Percentiles rank a stretch among this genome's conserved stretches.
Evolutionary conservation across 2,888 invertebrate species (phyloP).

Genomic region (Trichopoda pennipes): DNA sequence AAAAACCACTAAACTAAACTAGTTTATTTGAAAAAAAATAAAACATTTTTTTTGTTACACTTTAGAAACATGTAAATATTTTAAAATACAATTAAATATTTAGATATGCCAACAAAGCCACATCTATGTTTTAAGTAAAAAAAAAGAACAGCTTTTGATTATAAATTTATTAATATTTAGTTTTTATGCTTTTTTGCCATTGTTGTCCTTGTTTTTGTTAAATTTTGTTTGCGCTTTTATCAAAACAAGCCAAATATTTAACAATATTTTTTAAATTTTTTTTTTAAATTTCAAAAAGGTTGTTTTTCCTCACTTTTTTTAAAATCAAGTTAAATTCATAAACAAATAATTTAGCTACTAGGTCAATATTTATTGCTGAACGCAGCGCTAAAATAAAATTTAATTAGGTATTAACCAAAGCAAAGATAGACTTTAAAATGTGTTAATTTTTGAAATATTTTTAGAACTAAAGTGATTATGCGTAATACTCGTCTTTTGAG

Average conservation of each 20-base stretch:
- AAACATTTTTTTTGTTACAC: background rate
- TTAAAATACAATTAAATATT: constrained; percentile 37
- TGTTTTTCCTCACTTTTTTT: too few relatives aligned
- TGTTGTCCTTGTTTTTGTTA: background rate
- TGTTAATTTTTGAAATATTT: too few relatives aligned
- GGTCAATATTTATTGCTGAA: too few relatives aligned
- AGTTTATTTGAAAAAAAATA: background rate
- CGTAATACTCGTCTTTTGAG: too few relatives aligned
- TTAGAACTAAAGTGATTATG: too few relatives aligned
- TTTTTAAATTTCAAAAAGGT: too few relatives aligned
- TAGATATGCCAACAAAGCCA: constrained; percentile 34
- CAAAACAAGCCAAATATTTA: constrained; percentile 15
- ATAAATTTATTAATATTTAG: constrained; percentile 36
- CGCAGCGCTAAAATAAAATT: too few relatives aligned
- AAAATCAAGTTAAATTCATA: too few relatives aligned
- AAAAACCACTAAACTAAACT: constrained; percentile 39
- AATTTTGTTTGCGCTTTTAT: background rate
- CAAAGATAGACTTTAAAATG: too few relatives aligned
- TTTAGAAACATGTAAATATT: constrained; percentile 31
- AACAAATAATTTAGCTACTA: too few relatives aligned
- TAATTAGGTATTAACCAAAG: too few relatives aligned
- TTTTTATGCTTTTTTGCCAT: constrained; percentile 4
- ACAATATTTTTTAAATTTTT: constrained; percentile 1
- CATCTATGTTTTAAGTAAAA: constrained; percentile 39
- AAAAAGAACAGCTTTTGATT: constrained; percentile 43